Evolutionary conservation across 2,113 vertebrate genomes (phyloP).

Genomic region (Reinhardtius hippoglossoides): DNA sequence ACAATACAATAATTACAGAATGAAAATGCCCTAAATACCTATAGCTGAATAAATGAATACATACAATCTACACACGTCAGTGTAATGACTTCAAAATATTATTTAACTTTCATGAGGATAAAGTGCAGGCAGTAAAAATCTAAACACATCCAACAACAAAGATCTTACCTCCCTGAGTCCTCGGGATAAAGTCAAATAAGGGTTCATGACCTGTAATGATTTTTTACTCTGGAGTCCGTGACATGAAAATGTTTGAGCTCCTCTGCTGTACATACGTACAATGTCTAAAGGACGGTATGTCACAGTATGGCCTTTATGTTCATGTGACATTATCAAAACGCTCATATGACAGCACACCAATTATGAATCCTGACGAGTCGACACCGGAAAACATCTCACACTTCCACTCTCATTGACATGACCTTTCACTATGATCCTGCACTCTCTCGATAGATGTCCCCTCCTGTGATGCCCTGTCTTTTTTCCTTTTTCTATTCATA

Average conservation of each 20-base stretch:
- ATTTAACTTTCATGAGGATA: not conserved
- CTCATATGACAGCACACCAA: slow-evolving; percentile 69
- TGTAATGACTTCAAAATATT: too few species aligned
- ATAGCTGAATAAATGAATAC: too few species aligned
- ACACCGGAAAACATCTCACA: slow-evolving; percentile 52
- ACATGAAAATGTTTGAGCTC: slow-evolving; percentile 32
- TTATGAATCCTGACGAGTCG: slow-evolving; percentile 63
- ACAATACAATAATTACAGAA: too few species aligned
- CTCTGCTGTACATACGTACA: slow-evolving; percentile 48
- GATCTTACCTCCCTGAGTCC: slow-evolving; percentile 1
- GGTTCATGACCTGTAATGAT: slow-evolving; percentile 56
- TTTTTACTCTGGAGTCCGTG: slow-evolving; percentile 41
- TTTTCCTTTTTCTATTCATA: slow-evolving; percentile 43
- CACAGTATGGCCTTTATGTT: slow-evolving; percentile 61
- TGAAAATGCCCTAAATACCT: too few species aligned
- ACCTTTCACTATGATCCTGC: slow-evolving; percentile 68
- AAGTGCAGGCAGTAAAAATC: not conserved
- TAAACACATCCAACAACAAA: slow-evolving; percentile 3
- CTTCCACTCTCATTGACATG: slow-evolving; percentile 59
- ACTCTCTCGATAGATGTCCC: slow-evolving; percentile 40
- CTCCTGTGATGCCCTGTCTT: slow-evolving; percentile 13
- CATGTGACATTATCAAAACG: slow-evolving; percentile 76
- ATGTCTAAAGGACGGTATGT: slow-evolving; percentile 34
- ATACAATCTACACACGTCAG: too few species aligned
- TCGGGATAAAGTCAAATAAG: slow-evolving; percentile 31